These are phyloP conservation scores for Pristionchus arcanus DNA, from an alignment of 2,888 invertebrate species.

Conservation along the genomic window DNA sequence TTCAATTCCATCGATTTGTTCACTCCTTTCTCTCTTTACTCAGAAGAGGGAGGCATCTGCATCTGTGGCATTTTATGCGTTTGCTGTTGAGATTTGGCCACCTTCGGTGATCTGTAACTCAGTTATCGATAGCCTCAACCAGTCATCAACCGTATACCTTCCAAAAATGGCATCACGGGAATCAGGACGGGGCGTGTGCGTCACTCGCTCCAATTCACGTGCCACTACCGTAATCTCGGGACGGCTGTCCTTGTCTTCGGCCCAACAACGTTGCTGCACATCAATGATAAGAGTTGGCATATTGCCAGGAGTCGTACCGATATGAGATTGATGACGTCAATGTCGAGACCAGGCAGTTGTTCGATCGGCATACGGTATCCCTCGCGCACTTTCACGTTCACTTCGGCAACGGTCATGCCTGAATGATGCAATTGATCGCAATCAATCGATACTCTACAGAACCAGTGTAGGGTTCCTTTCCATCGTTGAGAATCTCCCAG, in stretches of 20 bases:
- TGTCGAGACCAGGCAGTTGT: background rate
- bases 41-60: background rate
- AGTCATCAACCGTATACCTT: background rate
- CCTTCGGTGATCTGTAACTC: background rate
- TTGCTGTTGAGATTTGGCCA: background rate
- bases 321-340: conserved; percentile 4
- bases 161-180: background rate
- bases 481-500: conserved; percentile 53
- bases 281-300: background rate
- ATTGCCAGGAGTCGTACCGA: background rate
- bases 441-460: background rate
- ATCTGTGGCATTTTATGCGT: background rate
- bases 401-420: conserved; percentile 57
- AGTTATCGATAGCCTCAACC: background rate
- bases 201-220: background rate
- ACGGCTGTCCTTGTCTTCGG: background rate
- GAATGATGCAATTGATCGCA: background rate
- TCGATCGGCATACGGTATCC: conserved; percentile 60
- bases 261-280: background rate
- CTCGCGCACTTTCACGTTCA: conserved; percentile 57
- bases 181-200: background rate
- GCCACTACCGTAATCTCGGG: background rate
- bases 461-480: conserved; percentile 46
- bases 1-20: conserved; percentile 8
- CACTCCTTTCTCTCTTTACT: background rate